Evolutionary conservation across 2,888 invertebrate species (phyloP).

Genomic region (Noctua pronuba): DNA sequence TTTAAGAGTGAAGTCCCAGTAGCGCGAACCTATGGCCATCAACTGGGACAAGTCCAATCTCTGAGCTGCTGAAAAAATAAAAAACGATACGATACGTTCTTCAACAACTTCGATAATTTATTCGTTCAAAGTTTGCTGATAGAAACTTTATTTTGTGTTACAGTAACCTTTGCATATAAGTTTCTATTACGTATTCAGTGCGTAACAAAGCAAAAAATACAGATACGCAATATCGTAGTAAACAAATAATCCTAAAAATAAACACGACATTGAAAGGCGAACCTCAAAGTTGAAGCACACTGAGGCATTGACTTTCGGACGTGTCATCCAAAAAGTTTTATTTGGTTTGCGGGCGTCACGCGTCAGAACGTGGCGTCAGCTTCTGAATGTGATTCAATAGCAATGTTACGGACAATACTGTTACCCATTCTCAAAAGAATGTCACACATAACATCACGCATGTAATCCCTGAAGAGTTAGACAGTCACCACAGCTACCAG

Average conservation of each 20-base stretch:
- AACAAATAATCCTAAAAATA: slow-evolving; percentile 28
- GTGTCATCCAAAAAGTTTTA: slow-evolving; percentile 51
- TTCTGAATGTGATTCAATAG: slow-evolving; percentile 38
- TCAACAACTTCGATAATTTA: not conserved
- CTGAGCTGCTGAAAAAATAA: not conserved
- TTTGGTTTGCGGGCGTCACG: slow-evolving; percentile 29
- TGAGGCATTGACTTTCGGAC: slow-evolving; percentile 37
- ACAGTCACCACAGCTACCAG: too few relatives aligned
- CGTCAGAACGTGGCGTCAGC: slow-evolving; percentile 4
- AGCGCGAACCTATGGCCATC: not conserved
- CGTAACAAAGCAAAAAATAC: not conserved
- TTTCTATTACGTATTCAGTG: not conserved
- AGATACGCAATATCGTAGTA: not conserved
- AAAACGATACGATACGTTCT: not conserved
- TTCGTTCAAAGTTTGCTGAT: not conserved
- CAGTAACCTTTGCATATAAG: not conserved
- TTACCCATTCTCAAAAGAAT: not conserved
- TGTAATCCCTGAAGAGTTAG: not conserved
- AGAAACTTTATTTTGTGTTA: not conserved
- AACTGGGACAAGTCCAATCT: not conserved
- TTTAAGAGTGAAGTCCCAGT: not conserved
- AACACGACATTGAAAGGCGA: slow-evolving; percentile 11
- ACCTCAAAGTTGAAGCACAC: slow-evolving; percentile 16
- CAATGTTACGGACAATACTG: not conserved
- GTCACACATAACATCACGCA: not conserved